These are phyloP conservation scores for Matsumyia berberina DNA, from an alignment of 2,888 invertebrate species.

Conservation along the genomic window DNA sequence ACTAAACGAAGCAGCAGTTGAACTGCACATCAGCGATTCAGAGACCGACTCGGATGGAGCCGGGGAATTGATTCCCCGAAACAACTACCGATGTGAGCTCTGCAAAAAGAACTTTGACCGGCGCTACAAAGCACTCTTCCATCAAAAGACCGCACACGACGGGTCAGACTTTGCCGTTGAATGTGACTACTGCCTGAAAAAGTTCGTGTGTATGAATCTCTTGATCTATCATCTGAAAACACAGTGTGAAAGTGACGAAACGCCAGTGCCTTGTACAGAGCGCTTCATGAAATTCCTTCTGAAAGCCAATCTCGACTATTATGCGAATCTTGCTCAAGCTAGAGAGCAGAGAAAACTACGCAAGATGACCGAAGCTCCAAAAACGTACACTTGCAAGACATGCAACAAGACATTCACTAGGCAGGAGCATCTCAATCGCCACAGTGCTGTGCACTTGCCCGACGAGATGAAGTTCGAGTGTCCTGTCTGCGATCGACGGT, in stretches of 20 bases:
- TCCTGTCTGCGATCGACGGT: constrained; percentile 71
- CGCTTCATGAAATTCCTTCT: constrained; percentile 75
- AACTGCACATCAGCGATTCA: constrained; percentile 76
- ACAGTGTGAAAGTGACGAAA: constrained; percentile 76
- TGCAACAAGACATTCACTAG: constrained; percentile 75
- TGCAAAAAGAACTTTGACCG: constrained; percentile 75
- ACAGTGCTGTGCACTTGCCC: constrained; percentile 76
- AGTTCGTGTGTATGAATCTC: constrained; percentile 73
- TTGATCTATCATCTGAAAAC: constrained; percentile 76
- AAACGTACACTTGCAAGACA: constrained; percentile 62
- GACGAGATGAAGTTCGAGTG: constrained; percentile 77
- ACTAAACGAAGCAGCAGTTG: constrained; percentile 72
- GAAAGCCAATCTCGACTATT: constrained; percentile 74
- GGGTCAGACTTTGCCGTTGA: constrained; percentile 47
- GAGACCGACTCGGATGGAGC: constrained; percentile 74
- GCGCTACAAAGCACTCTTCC: constrained; percentile 76
- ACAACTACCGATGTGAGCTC: constrained; percentile 74
- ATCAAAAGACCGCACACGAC: constrained; percentile 71
- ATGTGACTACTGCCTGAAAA: constrained; percentile 72
- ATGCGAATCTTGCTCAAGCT: constrained; percentile 73
- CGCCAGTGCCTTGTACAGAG: constrained; percentile 75
- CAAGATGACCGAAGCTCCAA: constrained; percentile 60
- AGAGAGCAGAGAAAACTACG: constrained; percentile 70
- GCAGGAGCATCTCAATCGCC: constrained; percentile 75
- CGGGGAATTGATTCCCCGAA: constrained; percentile 64